phyloP scores from a whole-genome alignment of 1,140 invertebrate species.

The Dreissena polymorpha region DNA sequence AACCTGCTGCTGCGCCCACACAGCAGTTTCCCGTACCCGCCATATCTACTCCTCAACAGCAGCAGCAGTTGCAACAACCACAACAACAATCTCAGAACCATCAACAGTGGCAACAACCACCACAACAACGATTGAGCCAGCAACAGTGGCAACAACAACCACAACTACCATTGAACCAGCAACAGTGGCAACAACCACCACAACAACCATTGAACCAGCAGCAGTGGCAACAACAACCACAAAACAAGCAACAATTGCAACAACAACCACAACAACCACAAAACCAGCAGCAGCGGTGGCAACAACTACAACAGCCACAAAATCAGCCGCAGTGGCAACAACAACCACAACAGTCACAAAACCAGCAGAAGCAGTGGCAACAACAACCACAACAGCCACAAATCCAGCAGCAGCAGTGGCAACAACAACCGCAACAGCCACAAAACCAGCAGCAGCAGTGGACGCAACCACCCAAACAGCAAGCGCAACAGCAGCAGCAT shows the following conservation, averaged over 20 bases:
- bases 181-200: slow-evolving; percentile 9
- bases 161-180: slow-evolving; percentile 8
- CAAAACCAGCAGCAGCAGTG: background rate
- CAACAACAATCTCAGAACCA: background rate
- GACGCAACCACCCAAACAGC: background rate
- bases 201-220: background rate
- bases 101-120: slow-evolving; percentile 1
- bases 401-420: background rate
- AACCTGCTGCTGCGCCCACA: background rate
- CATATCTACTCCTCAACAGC: background rate
- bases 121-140: background rate
- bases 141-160: background rate
- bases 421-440: slow-evolving; percentile 3
- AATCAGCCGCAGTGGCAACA: background rate
- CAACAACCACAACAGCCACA: background rate
- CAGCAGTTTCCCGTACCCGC: too few relatives aligned
- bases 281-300: background rate
- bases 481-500: background rate
- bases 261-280: background rate
- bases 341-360: background rate
- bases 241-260: background rate
- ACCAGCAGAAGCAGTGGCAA: background rate
- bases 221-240: background rate
- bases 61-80: background rate
- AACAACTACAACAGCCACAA: background rate